Evolutionary conservation across 2,797 vertebrate genomes (phyloP), one percentile per base, ranked within the genome.

Genomic region (Thripadectes ignobilis): DNA sequence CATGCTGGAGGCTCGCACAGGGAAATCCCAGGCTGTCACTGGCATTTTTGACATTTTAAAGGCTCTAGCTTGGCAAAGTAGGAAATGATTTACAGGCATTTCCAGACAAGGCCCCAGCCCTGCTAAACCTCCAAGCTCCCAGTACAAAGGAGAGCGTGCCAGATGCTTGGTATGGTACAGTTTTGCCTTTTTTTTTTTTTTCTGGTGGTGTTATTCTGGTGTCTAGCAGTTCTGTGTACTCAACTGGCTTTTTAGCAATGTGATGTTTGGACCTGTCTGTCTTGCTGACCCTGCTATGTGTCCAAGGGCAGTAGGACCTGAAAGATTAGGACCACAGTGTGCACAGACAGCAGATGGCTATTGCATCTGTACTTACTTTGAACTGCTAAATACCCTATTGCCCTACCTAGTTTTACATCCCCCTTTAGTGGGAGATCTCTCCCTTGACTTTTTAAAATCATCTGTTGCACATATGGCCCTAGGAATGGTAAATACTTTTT

Each of bases 281-380:
- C 41, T 79, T 79, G 41, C 69, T 85, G 55, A n/a, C 86, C 61
- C 55, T 82, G 74, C 69, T 85, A 23, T 1, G 0, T 20, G 23
- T 79, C 52, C 85, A 91, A 89, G 77, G 80, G 88, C 87, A 92
- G 83, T 2, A 39, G 46, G 63, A 82, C 80, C 67, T 39, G 39
- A 39, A 39, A 39, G 39, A 39, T 39, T 39, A 39, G 63, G 83
- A 63, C 52, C 3, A 10, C 48, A 87, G 22, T 8, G 13, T 26
- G 78, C 72, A 80, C 6, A 95, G 88, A 87, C 93, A 92, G 94
- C 93, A 96, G 94, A 96, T 95, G 94, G 94, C 85, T 79, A 12
- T 15, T 91, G 92, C 89, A 88, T 93, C 91, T 95, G 95, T 65
- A 80, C 73, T 59, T 89, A 92, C 89, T 93, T 93, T 82, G 74